A percentile compares a stretch with the other conserved stretches of the same genome.
These are phyloP conservation scores for Yponomeuta malinellus DNA, from an alignment of 2,888 invertebrate genomes.

Conservation along the genomic window DNA sequence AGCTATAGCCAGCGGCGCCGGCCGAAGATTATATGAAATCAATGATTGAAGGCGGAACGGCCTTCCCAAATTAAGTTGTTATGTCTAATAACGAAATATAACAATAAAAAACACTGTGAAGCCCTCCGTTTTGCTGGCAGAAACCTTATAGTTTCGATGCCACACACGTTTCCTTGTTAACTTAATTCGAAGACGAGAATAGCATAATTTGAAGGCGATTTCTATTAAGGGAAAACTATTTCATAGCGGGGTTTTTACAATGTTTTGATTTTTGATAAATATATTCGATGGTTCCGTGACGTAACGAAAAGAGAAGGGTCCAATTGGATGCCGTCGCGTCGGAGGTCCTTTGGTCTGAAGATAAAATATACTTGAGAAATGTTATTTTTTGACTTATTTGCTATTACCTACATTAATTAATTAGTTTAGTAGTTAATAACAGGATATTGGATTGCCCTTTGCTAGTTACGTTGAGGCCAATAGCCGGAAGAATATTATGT, in stretches of 20 bases:
- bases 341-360: neutral
- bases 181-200: constrained; percentile 41
- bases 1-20: constrained; percentile 41
- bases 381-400: no score
- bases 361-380: no score
- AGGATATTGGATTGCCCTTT: neutral
- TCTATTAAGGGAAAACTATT: constrained; percentile 6
- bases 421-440: neutral
- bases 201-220: constrained; percentile 27
- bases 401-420: no score
- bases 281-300: neutral
- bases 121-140: constrained; percentile 61
- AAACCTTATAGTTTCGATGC: constrained; percentile 31
- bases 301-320: neutral
- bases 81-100: constrained; percentile 51
- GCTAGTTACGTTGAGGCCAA: neutral
- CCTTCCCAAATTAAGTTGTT: constrained; percentile 72
- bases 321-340: neutral
- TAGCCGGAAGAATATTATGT: neutral
- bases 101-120: constrained; percentile 43
- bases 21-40: constrained; percentile 67
- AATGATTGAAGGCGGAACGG: constrained; percentile 65
- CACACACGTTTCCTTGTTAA: constrained; percentile 62
- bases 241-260: neutral
- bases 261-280: neutral